Conservation (phyloP, 2,888 invertebrate genomes). For the Brenthis hecate region DNA sequence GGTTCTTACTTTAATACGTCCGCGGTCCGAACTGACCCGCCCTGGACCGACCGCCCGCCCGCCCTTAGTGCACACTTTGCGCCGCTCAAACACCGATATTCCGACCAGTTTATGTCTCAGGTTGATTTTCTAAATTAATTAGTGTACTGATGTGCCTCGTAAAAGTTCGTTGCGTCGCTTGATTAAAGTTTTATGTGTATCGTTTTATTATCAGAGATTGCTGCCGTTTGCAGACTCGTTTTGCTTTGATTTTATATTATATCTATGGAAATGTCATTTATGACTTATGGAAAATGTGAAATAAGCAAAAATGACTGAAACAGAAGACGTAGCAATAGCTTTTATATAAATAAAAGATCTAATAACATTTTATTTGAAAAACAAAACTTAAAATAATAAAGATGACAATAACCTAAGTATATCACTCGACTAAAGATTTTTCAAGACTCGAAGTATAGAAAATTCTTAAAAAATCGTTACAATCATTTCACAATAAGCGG, state of each 20-base stretch:
- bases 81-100: background rate
- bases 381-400: too few relatives aligned
- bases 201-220: slow-evolving; percentile 4
- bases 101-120: background rate
- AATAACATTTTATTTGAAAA: too few relatives aligned
- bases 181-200: slow-evolving; percentile 15
- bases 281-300: too few relatives aligned
- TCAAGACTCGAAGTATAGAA: too few relatives aligned
- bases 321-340: too few relatives aligned
- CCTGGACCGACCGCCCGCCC: background rate
- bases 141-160: background rate
- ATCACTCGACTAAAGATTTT: too few relatives aligned
- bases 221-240: background rate
- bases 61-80: background rate
- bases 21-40: background rate
- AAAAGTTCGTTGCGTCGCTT: slow-evolving; percentile 6
- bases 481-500: too few relatives aligned
- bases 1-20: background rate
- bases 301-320: too few relatives aligned
- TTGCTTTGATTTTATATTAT: background rate
- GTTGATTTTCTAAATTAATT: slow-evolving; percentile 2
- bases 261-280: too few relatives aligned
- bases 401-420: too few relatives aligned
- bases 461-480: too few relatives aligned
- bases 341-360: too few relatives aligned